Evolutionary conservation across 2,888 invertebrate genomes (phyloP).

Genomic region (Onthophagus sagittarius): DNA sequence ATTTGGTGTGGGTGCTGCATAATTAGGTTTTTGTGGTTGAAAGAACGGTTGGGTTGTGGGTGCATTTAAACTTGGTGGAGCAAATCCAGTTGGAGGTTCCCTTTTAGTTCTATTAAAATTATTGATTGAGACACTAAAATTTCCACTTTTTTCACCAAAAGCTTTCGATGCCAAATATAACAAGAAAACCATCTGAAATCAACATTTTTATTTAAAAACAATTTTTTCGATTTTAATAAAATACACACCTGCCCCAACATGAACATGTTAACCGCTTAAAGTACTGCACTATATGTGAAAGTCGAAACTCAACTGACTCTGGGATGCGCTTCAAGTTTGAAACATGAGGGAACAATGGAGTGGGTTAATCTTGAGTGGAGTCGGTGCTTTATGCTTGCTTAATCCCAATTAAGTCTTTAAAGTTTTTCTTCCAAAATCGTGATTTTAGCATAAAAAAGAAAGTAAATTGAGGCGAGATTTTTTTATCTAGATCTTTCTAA

Average conservation of each 20-base stretch:
- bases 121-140: neutral
- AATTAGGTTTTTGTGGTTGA: constrained; percentile 26
- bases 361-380: neutral
- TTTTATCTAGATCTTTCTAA: neutral
- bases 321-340: neutral
- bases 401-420: neutral
- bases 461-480: neutral
- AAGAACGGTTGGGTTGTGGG: constrained; percentile 24
- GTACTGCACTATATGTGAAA: neutral
- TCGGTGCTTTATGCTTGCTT: neutral
- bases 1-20: constrained; percentile 31
- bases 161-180: neutral
- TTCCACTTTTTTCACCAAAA: neutral
- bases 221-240: neutral
- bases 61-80: neutral
- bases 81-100: constrained; percentile 17
- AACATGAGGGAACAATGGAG: neutral
- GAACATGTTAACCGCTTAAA: neutral
- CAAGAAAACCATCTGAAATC: constrained; percentile 12
- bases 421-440: neutral
- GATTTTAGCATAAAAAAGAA: neutral
- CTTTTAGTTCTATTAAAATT: constrained; percentile 17
- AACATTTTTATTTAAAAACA: neutral
- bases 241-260: neutral
- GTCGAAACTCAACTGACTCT: neutral